Percentiles rank a stretch among this genome's conserved stretches.
Conservation (phyloP, 2,113 vertebrate genomes). For the Zosterops japonicus region DNA sequence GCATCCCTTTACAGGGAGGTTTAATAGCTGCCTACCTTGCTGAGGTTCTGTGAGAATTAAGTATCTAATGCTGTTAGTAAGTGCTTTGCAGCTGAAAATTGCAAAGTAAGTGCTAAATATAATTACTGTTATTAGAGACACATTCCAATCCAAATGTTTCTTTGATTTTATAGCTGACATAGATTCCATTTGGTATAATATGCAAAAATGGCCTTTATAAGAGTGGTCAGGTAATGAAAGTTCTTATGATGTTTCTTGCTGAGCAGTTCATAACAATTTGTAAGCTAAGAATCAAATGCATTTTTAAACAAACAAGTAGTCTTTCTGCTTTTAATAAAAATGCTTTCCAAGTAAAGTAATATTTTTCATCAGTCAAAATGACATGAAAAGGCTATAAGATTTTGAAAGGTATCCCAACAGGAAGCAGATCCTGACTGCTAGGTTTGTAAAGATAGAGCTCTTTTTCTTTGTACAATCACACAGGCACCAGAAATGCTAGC, state of each 20-base stretch:
- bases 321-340: not conserved
- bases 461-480: not conserved
- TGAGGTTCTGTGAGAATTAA: constrained; percentile 11
- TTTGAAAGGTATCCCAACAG: not conserved
- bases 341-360: not conserved
- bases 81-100: constrained; percentile 42
- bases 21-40: not conserved
- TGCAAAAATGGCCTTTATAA: not conserved
- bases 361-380: not conserved
- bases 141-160: constrained; percentile 25
- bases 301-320: constrained; percentile 14
- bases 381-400: not conserved
- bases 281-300: not conserved
- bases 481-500: not conserved
- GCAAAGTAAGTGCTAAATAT: constrained; percentile 5
- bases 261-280: not conserved
- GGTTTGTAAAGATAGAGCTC: not conserved
- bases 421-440: not conserved
- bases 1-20: not conserved
- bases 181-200: constrained; percentile 27
- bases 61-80: not conserved
- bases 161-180: constrained; percentile 34
- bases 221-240: not conserved
- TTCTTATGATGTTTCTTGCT: not conserved
- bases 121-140: constrained; percentile 32